A percentile compares a stretch with the other conserved stretches of the same genome.
phyloP scores from a whole-genome alignment of 2,797 vertebrate species.

The Fistularia commersonii region DNA sequence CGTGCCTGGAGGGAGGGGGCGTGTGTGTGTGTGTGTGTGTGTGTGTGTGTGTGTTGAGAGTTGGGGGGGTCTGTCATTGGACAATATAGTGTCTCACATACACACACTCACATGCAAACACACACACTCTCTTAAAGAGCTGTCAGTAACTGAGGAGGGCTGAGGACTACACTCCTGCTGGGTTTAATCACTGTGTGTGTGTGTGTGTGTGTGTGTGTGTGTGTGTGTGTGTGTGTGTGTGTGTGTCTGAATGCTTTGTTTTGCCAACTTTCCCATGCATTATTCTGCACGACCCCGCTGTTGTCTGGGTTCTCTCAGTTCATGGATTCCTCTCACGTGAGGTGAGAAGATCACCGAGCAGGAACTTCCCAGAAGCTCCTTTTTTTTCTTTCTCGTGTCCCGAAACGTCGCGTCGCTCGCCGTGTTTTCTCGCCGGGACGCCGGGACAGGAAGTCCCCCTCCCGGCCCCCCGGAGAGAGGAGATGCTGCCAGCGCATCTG shows the following conservation, averaged over 20 bases:
- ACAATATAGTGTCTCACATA: conserved; percentile 32
- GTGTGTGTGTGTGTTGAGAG: no score
- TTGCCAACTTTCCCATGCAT: conserved; percentile 61
- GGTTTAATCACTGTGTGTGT: conserved; percentile 58
- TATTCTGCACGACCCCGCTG: conserved; percentile 50
- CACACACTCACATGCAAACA: background rate
- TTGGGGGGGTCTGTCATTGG: conserved; percentile 24
- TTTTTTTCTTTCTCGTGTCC: no score
- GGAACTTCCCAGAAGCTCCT: no score
- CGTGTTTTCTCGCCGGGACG: no score
- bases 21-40: no score
- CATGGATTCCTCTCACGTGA: no score
- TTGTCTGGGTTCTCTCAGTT: conserved; percentile 52
- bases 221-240: conserved; percentile 10
- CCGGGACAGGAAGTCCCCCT: no score
- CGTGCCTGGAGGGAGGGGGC: conserved; percentile 31
- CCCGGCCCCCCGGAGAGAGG: no score
- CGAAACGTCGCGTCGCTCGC: no score
- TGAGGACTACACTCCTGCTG: conserved; percentile 50
- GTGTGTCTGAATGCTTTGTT: conserved; percentile 51
- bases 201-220: conserved; percentile 3
- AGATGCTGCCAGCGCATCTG: no score
- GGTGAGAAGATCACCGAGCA: no score
- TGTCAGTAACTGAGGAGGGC: conserved; percentile 38
- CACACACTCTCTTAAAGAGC: conserved; percentile 28